These are phyloP conservation scores for Piprites chloris DNA, from an alignment of 2,113 vertebrate species.

Conservation along the genomic window DNA sequence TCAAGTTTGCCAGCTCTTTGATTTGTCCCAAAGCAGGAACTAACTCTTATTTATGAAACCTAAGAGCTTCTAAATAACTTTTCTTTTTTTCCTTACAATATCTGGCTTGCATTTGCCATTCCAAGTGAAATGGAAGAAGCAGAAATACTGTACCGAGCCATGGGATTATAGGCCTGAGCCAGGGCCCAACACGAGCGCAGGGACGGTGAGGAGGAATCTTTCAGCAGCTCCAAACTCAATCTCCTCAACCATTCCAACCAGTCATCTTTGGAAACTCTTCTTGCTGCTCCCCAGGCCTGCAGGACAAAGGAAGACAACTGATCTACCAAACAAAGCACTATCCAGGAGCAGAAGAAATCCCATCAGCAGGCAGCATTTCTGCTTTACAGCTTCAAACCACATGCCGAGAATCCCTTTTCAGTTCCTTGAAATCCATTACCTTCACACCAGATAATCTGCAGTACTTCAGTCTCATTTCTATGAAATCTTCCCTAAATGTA, in stretches of 20 bases:
- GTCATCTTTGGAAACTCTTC: slow-evolving; percentile 98
- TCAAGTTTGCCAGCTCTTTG: not conserved
- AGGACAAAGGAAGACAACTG: not conserved
- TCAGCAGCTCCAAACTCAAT: slow-evolving; percentile 93
- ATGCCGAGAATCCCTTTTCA: not conserved
- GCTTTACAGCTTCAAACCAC: not conserved
- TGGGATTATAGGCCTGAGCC: slow-evolving; percentile 96
- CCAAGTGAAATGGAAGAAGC: not conserved
- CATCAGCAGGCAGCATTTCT: not conserved
- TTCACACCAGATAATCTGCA: not conserved
- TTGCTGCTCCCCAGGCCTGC: slow-evolving; percentile 96
- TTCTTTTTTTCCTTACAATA: not conserved
- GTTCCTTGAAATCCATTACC: not conserved
- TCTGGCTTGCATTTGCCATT: not conserved
- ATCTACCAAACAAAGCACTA: not conserved
- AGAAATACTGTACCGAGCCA: slow-evolving; percentile 84
- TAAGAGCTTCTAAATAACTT: not conserved
- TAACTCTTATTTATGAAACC: not conserved
- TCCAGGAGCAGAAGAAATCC: not conserved
- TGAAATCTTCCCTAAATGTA: not conserved
- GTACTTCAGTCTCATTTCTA: not conserved
- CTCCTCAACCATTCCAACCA: slow-evolving; percentile 97
- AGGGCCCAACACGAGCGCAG: slow-evolving; percentile 96
- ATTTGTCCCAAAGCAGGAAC: not conserved
- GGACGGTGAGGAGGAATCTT: slow-evolving; percentile 95